Evolutionary conservation across 2,797 vertebrate species (phyloP), one percentile per base, ranked within the genome.

Genomic region (Trematomus bernacchii): DNA sequence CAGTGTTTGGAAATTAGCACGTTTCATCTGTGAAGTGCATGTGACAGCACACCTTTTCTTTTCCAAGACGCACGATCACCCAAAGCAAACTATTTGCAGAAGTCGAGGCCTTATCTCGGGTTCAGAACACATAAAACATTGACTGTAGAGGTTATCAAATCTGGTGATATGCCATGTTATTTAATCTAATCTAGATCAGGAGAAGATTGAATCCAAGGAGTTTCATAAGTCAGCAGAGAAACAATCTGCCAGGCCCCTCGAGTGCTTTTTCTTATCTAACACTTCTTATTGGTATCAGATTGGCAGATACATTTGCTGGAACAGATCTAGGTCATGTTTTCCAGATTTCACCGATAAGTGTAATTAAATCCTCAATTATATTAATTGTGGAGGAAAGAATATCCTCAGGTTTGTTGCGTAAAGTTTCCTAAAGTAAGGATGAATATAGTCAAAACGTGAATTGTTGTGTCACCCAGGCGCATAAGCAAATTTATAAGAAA

Each of bases 161-260:
- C 53, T 91, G 80, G 82, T 73, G 40, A 77, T 54, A 40, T 82
- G 85, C 83, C 88, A 85, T 58, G 42, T 53, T 57, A 52, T 54
- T 58, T 71, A 73, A 90, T 93, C 90, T 93, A 85, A 92, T 92
- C 89, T 85, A 14, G 43, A 60, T 71, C 66, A 76, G 76, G 30
- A 85, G 48, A 47, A 80, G 53, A 79, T 13, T 80, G 68, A 71
- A 63, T 33, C 18, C 87, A 81, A 58, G 16, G 55, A 23, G 69
- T 79, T 88, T 74, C 71, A 73, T 21, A 65, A 57, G n/a, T 42
- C 44, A 21, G 42, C 23, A 13, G 44, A 40, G 30, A 74, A 50
- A 74, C 44, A 40, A 82, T 68, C 30, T 14, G 13, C 61, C 59
- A n/a, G 59, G 18, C 15, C 69, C 55, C 16, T 52, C 3, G 3